Evolutionary conservation across 1,140 invertebrate genomes (phyloP).

Genomic region (Colletes gigas): DNA sequence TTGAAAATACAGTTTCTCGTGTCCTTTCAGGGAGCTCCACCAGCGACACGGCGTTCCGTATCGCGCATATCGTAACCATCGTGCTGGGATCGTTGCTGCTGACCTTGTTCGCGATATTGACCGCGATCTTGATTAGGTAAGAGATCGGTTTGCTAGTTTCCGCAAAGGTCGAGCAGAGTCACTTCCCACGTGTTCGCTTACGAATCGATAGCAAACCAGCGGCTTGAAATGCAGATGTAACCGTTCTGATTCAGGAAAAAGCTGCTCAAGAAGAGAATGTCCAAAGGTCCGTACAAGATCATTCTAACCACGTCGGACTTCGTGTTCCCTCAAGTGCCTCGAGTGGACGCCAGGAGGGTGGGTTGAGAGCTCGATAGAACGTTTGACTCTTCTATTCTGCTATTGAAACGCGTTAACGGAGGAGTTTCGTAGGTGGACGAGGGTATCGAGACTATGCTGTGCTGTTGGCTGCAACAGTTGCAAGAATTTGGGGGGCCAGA

Average conservation of each 20-base stretch:
- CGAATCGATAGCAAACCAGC: too few relatives aligned
- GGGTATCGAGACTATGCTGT: slow-evolving; percentile 90
- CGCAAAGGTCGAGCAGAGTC: too few relatives aligned
- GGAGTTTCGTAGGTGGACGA: slow-evolving; percentile 85
- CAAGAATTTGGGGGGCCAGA: slow-evolving; percentile 90
- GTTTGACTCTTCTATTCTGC: too few relatives aligned
- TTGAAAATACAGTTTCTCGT: too few relatives aligned
- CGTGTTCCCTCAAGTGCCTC: slow-evolving; percentile 85
- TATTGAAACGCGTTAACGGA: not conserved
- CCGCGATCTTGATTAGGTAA: slow-evolving; percentile 73
- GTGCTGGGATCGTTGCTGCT: slow-evolving; percentile 74
- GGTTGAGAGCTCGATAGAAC: slow-evolving; percentile 42
- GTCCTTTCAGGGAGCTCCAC: not conserved
- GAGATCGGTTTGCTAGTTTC: too few relatives aligned
- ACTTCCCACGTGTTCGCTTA: too few relatives aligned
- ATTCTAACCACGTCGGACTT: slow-evolving; percentile 88
- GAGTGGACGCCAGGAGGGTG: slow-evolving; percentile 84
- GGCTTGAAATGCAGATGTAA: not conserved
- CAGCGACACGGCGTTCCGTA: slow-evolving; percentile 61
- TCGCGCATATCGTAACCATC: slow-evolving; percentile 76
- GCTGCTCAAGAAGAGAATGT: slow-evolving; percentile 85
- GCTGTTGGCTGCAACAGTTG: slow-evolving; percentile 89
- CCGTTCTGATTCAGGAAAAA: slow-evolving; percentile 79
- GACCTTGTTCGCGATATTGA: slow-evolving; percentile 69
- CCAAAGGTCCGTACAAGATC: slow-evolving; percentile 89